A percentile compares a stretch with the other conserved stretches of the same genome.
Conservation (phyloP, 1,140 invertebrate species). For the Anastatus disparis region DNA sequence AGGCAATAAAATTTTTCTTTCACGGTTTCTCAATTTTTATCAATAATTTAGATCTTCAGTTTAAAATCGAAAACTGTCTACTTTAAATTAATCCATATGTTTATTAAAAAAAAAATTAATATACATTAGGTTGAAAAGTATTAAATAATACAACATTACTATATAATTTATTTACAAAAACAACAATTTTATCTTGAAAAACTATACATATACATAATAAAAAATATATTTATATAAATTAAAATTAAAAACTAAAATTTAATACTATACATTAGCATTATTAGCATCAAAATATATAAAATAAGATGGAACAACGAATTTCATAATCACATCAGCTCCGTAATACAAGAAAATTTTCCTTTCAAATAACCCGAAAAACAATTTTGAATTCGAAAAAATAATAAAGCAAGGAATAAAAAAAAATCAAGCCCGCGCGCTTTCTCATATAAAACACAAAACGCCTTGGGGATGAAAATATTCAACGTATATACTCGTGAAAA, state of each 20-base stretch:
- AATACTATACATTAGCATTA: neutral
- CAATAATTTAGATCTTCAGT: too few species aligned
- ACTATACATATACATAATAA: too few species aligned
- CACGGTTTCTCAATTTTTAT: too few species aligned
- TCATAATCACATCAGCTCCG: neutral
- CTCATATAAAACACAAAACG: slow-evolving; percentile 31
- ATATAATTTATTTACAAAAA: too few species aligned
- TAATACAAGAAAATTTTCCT: neutral
- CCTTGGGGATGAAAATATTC: slow-evolving; percentile 38
- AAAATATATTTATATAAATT: too few species aligned
- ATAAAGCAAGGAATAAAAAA: slow-evolving; percentile 15
- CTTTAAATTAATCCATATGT: too few species aligned
- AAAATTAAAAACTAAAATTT: too few species aligned
- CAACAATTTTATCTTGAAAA: too few species aligned
- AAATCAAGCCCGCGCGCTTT: slow-evolving; percentile 18
- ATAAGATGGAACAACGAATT: slow-evolving; percentile 22
- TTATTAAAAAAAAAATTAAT: too few species aligned
- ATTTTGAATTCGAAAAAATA: slow-evolving; percentile 26
- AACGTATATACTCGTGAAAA: neutral
- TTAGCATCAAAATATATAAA: slow-evolving; percentile 42
- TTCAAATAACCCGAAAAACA: slow-evolving; percentile 21
- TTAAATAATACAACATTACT: neutral
- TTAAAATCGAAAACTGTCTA: too few species aligned
- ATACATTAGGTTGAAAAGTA: neutral
- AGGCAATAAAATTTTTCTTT: too few species aligned